Base-by-base conservation (phyloP, 2,113 vertebrate species). In the Chloropsis hardwickii region DNA sequence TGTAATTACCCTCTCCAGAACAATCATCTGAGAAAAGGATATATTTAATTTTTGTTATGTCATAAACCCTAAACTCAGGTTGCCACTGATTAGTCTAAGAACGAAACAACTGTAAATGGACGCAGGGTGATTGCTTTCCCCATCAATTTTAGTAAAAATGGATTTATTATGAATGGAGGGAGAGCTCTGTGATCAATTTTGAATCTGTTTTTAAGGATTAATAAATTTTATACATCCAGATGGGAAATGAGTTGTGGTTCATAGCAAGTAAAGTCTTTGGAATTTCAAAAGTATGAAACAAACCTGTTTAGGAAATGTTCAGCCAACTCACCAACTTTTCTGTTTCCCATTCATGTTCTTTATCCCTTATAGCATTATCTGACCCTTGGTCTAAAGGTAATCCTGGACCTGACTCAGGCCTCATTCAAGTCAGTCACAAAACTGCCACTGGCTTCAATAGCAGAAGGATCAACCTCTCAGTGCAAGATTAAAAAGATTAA, bases 1-100 rank as follows among this genome's bases (percentile, higher is more conserved):
- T 96, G 86, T 97, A 97, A 98, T 98, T 98, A 97, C 94, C 92
- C 96, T 96, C 91, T 96, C 90, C 96, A 97, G 95, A 97, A 95
- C 76, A 97, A 96, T 92, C 14, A 65, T 94, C 64, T 96, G 89
- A 92, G 96, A 81, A 97, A 97, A 95, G 56, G 79, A 96, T 97
- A 96, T 92, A 94, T 98, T 97, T 97, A 95, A 96, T 97, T 98
- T 98, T 98, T 97, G 84, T 94, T 94, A 86, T 97, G 96, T 86
- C 23, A 33, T 96, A 96, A 92, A 95, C 97, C 81, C 77, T 96
- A 91, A 96, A 92, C 87, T 78, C 93, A 91, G 95, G 78, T 96
- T 96, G 76, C 95, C 20, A 9, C 83, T 95, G 96, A 97, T 96
- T 89, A 96, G 88, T 84, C 87, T 94, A 94, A 77, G 86, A 96